Evolutionary conservation across 2,888 invertebrate genomes (phyloP).

Genomic region (Xanthia togata): DNA sequence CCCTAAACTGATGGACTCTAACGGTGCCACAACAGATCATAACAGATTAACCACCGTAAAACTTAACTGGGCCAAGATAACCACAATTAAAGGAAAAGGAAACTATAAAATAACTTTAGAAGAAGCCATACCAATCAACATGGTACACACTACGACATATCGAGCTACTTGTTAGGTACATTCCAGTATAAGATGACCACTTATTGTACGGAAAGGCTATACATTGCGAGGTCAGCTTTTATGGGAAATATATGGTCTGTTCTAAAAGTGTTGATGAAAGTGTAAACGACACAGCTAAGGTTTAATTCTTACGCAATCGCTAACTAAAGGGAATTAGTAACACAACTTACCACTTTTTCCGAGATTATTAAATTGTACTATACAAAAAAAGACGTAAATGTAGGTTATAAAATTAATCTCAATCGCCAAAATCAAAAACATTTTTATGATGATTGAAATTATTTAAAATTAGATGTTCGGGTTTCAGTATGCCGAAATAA

Average conservation of each 20-base stretch:
- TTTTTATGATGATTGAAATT: not conserved
- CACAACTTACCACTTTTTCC: not conserved
- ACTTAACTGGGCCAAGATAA: slow-evolving; percentile 32
- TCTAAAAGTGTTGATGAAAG: not conserved
- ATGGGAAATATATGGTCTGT: not conserved
- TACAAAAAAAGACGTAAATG: not conserved
- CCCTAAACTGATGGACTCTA: slow-evolving; percentile 12
- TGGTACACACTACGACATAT: not conserved
- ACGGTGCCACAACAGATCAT: slow-evolving; percentile 10
- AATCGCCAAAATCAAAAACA: not conserved
- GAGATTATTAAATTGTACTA: too few species aligned
- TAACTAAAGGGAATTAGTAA: not conserved
- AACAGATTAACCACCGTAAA: slow-evolving; percentile 19
- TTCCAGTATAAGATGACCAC: slow-evolving; percentile 7
- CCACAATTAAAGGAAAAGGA: slow-evolving; percentile 48
- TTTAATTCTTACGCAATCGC: not conserved
- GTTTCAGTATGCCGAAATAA: too few species aligned
- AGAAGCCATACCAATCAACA: slow-evolving; percentile 37
- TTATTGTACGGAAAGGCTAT: not conserved
- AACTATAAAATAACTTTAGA: slow-evolving; percentile 44
- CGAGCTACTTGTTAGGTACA: not conserved
- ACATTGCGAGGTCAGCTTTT: not conserved
- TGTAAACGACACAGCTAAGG: not conserved
- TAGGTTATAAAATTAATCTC: not conserved
- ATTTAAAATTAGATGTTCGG: not conserved